Evolutionary conservation across 2,888 invertebrate genomes (phyloP), one percentile per base, ranked within the genome.

Genomic region (Hirtodrosophila confusa): DNA sequence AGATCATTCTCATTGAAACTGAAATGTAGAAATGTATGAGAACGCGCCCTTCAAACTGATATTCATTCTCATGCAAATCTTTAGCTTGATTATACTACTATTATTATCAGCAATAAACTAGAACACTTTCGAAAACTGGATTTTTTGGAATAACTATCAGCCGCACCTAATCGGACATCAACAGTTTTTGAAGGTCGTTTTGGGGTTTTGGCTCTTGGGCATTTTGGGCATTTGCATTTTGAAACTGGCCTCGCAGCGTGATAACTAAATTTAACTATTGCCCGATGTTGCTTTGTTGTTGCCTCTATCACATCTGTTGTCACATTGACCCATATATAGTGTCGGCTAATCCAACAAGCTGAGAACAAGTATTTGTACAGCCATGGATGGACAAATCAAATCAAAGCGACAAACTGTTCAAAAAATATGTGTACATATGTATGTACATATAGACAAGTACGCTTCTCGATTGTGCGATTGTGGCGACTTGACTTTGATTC

Each of bases 301-400:
- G n/a, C 23, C 49, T 44, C 50, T 57, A 63, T 62, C 45, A 50
- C 40, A 39, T 40, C 35, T 17, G 17, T 54, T 61, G 76, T 75
- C 71, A 70, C 73, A 75, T 74, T 74, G 73, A 74, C 73, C 73
- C 57, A 74, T 75, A 58, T 73, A 55, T 35, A 29, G 29, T 40
- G 39, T 39, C 40, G n/a, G n/a, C 7, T 23, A 51, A 24, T 44
- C 44, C 54, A 45, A 56, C 27, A 54, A 45, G 29, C 27, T 17
- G 10, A 47, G 53, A 69, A 40, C 53, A 39, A 49, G 45, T 41
- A 50, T 37, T 55, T 37, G 37, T 37, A 45, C 63, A 4, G 4
- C 5, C 24, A 53, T 54, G 48, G 45, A 50, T 50, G 62, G 35
- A 36, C 17, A 37, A 44, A 61, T 55, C 37, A 56, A 47, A 43